These are phyloP conservation scores for Xiphophorus couchianus DNA, from an alignment of 2,113 vertebrate species.

Conservation along the genomic window DNA sequence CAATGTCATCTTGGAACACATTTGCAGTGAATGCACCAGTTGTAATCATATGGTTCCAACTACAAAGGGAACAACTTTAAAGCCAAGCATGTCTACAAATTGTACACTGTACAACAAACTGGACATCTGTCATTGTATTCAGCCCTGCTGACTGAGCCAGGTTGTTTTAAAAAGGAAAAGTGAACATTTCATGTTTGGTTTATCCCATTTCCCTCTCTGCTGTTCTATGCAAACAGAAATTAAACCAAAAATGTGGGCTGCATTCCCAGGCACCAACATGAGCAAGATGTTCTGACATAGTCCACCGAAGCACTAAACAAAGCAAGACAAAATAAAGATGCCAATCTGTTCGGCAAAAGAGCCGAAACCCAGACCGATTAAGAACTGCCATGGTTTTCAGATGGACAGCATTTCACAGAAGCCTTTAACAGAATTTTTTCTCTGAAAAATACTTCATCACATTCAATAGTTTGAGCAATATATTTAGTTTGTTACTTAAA, in stretches of 20 bases:
- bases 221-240: slow-evolving; percentile 39
- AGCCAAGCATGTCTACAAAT: slow-evolving; percentile 67
- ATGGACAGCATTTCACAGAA: neutral
- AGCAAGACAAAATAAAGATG: slow-evolving; percentile 10
- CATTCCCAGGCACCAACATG: slow-evolving; percentile 54
- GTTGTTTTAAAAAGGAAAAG: slow-evolving; percentile 30
- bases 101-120: slow-evolving; percentile 57
- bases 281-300: slow-evolving; percentile 58
- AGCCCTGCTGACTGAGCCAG: slow-evolving; percentile 24
- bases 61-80: slow-evolving; percentile 54
- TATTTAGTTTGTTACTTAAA: too few species aligned
- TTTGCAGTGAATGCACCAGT: slow-evolving; percentile 68
- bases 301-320: slow-evolving; percentile 52
- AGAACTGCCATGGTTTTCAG: slow-evolving; percentile 7
- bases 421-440: neutral
- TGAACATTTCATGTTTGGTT: slow-evolving; percentile 30
- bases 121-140: slow-evolving; percentile 32
- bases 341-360: slow-evolving; percentile 13
- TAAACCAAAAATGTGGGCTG: slow-evolving; percentile 62
- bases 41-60: slow-evolving; percentile 76
- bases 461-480: too few species aligned
- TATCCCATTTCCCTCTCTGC: slow-evolving; percentile 41
- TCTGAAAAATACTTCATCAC: neutral
- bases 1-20: slow-evolving; percentile 66
- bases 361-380: slow-evolving; percentile 7